A percentile compares a stretch with the other conserved stretches of the same genome.
Conservation (phyloP, 2,113 vertebrate genomes). For the Paramisgurnus dabryanus region DNA sequence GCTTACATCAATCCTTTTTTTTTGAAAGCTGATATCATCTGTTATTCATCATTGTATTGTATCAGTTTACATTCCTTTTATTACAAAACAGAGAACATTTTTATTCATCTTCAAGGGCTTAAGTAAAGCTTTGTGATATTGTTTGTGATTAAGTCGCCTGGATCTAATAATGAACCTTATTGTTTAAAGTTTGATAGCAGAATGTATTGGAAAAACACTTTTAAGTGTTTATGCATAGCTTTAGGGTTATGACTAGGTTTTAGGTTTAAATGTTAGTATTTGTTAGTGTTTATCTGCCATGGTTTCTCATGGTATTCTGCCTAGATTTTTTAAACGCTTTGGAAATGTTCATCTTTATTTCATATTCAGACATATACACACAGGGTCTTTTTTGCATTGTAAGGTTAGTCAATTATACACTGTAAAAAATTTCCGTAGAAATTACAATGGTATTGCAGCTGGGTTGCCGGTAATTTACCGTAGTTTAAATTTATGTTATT, state of each 20-base stretch:
- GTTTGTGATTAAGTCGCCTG: conserved; percentile 5
- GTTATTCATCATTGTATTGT: conserved; percentile 20
- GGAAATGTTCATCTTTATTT: background rate
- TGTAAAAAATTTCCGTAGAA: no score
- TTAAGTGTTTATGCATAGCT: background rate
- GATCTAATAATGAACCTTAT: conserved; percentile 14
- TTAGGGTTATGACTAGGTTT: background rate
- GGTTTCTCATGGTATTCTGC: no score
- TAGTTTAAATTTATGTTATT: no score
- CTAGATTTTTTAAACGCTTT: no score
- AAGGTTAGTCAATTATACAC: background rate
- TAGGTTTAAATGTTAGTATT: background rate
- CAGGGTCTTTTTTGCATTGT: background rate
- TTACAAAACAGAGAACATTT: conserved; percentile 28
- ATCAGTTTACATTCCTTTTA: conserved; percentile 28
- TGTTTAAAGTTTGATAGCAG: conserved; percentile 8
- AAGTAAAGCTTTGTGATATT: background rate
- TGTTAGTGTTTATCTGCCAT: background rate
- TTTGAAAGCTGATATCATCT: conserved; percentile 44
- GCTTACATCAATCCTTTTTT: conserved; percentile 24
- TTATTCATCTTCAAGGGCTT: conserved; percentile 1
- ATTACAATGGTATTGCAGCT: no score
- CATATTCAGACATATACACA: background rate
- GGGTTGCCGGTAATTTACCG: no score
- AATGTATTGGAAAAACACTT: background rate